A percentile compares a stretch with the other conserved stretches of the same genome.
phyloP scores from a whole-genome alignment of 1,140 invertebrate species.

The Plectus sambesii region DNA sequence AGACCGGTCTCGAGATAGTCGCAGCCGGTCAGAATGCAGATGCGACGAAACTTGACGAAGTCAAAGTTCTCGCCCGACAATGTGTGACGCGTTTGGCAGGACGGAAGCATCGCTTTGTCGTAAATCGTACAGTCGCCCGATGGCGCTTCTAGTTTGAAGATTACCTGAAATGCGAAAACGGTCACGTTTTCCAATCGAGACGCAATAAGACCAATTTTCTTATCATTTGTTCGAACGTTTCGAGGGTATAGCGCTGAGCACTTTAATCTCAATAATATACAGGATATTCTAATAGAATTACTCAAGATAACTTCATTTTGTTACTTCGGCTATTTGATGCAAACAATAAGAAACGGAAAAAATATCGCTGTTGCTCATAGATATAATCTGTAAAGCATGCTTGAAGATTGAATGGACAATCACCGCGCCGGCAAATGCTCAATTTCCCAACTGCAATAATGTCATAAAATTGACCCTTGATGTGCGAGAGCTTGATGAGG shows the following conservation, averaged over 20 bases:
- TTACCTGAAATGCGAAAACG: conserved; percentile 35
- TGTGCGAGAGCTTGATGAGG: conserved; percentile 67
- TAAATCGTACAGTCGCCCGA: conserved; percentile 32
- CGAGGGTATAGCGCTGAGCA: too few species aligned
- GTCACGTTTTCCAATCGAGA: too few species aligned
- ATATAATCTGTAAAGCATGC: too few species aligned
- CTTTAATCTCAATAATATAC: too few species aligned
- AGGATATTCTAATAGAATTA: too few species aligned
- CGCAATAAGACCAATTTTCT: too few species aligned
- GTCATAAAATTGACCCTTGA: conserved; percentile 62
- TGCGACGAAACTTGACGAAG: conserved; percentile 60
- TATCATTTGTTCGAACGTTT: too few species aligned
- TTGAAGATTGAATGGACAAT: too few species aligned
- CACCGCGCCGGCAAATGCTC: not conserved
- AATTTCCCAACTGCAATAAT: conserved; percentile 60
- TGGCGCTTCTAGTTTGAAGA: conserved; percentile 35
- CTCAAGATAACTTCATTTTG: too few species aligned
- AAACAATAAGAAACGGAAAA: too few species aligned
- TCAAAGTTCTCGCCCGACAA: conserved; percentile 33
- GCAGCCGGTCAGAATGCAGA: conserved; percentile 95
- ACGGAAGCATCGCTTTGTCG: conserved; percentile 24
- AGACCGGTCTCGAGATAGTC: conserved; percentile 77
- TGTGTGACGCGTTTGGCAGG: conserved; percentile 16
- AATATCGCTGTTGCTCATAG: too few species aligned
- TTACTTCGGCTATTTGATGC: too few species aligned